phyloP scores from a whole-genome alignment of 2,888 invertebrate species.

The Monopis laevigella region DNA sequence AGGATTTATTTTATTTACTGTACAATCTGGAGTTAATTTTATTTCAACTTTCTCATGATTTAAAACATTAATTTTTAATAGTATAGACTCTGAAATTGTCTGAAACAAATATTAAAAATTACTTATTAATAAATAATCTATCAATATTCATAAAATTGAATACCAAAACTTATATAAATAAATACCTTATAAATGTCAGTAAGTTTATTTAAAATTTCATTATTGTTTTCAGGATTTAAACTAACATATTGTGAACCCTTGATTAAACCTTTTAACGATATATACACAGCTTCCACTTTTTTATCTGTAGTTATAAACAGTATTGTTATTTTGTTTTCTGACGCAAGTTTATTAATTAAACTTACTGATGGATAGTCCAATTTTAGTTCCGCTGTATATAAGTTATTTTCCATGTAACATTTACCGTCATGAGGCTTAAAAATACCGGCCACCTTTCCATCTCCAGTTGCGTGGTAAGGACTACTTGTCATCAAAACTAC shows the following conservation, averaged over 20 bases:
- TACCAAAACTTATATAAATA: conserved; percentile 12
- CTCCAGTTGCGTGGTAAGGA: conserved; percentile 80
- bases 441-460: conserved; percentile 77
- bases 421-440: conserved; percentile 76
- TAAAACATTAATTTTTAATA: not conserved
- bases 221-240: not conserved
- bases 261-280: conserved; percentile 66
- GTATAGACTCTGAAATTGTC: conserved; percentile 24
- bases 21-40: conserved; percentile 2
- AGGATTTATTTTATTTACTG: not conserved
- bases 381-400: conserved; percentile 64
- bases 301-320: conserved; percentile 64
- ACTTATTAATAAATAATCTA: no score
- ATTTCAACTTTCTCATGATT: not conserved
- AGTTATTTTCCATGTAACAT: conserved; percentile 68
- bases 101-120: conserved; percentile 27
- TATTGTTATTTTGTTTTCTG: conserved; percentile 74
- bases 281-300: conserved; percentile 39
- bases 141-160: no score
- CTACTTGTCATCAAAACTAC: conserved; percentile 83
- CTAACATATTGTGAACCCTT: conserved; percentile 70
- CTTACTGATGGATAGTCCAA: conserved; percentile 86
- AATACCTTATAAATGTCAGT: conserved; percentile 35
- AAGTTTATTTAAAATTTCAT: conserved; percentile 24
- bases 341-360: conserved; percentile 68